phyloP scores from a whole-genome alignment of 2,113 vertebrate genomes.

The Semnornis frantzii region DNA sequence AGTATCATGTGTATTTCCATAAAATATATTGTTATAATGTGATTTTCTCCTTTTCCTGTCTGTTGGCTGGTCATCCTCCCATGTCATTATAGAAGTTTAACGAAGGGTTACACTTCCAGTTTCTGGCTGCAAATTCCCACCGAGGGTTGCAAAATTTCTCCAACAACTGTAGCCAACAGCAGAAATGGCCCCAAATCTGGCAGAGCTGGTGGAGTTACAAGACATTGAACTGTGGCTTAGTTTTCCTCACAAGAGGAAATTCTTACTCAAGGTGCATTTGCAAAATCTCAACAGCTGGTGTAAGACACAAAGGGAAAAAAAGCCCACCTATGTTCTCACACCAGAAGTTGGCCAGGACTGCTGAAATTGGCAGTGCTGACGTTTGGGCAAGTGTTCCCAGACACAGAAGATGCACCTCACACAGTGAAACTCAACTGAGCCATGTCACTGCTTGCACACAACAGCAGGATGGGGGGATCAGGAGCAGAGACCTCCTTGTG shows the following conservation, averaged over 20 bases:
- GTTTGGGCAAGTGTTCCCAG: background rate
- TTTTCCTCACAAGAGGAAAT: background rate
- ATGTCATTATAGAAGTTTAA: background rate
- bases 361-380: background rate
- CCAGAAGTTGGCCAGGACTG: background rate
- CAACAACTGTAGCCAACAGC: background rate
- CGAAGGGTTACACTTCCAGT: background rate
- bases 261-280: background rate
- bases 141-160: background rate
- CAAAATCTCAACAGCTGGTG: background rate
- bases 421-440: background rate
- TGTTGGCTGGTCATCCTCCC: background rate
- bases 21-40: background rate
- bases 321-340: background rate
- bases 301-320: background rate
- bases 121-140: background rate
- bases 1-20: background rate
- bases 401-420: background rate
- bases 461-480: fast-evolving
- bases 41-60: background rate
- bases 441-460: fast-evolving
- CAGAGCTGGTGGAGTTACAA: background rate
- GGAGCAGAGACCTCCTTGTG: background rate
- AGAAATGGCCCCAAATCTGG: background rate
- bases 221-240: background rate